Evolutionary conservation across 2,113 vertebrate genomes (phyloP).

Genomic region (Scatophagus argus): DNA sequence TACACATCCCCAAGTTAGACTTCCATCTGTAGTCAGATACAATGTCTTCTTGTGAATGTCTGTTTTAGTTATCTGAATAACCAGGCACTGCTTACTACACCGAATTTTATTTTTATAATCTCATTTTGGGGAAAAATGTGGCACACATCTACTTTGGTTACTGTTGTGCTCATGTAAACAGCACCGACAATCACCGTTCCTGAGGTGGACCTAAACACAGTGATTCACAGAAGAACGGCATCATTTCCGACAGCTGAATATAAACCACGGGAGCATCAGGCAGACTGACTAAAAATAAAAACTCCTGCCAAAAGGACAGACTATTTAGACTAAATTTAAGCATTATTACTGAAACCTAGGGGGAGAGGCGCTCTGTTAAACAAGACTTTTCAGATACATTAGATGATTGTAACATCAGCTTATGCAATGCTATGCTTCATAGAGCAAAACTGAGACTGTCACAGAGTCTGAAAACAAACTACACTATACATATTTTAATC

Average conservation of each 20-base stretch:
- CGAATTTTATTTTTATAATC: conserved; percentile 1
- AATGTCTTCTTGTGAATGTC: conserved; percentile 1
- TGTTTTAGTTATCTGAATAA: conserved; percentile 8
- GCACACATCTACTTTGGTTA: conserved; percentile 9
- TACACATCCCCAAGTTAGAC: too few relatives aligned
- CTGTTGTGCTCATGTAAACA: conserved; percentile 35
- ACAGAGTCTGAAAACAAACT: not conserved
- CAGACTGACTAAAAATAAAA: conserved; percentile 15
- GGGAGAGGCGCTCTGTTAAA: not conserved
- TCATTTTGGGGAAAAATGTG: not conserved
- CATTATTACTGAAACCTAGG: not conserved
- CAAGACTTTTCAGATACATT: not conserved
- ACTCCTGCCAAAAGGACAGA: conserved; percentile 1
- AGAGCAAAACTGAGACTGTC: not conserved
- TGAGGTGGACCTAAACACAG: conserved; percentile 10
- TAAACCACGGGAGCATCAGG: conserved; percentile 14
- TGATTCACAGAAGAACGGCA: conserved; percentile 22
- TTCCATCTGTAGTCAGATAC: conserved; percentile 19
- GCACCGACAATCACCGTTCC: not conserved
- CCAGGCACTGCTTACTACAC: not conserved
- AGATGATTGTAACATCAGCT: not conserved
- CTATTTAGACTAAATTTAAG: conserved; percentile 6
- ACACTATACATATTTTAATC: not conserved
- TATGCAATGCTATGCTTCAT: not conserved
- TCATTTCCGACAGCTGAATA: conserved; percentile 31